phyloP scores from a whole-genome alignment of 1,140 invertebrate species.

The Eupristina koningsbergeri region DNA sequence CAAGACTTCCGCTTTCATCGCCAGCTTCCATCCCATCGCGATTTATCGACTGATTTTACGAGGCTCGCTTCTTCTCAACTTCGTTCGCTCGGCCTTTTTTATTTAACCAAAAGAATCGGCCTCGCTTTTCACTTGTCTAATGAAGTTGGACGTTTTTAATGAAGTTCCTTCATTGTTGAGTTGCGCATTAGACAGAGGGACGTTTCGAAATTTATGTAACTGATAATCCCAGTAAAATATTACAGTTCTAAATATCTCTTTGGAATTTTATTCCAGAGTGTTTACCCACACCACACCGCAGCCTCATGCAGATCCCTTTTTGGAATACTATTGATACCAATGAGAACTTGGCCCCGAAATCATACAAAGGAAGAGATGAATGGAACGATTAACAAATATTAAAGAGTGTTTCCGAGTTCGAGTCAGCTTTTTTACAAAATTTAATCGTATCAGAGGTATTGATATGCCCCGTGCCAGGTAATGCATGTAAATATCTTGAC shows the following conservation, averaged over 20 bases:
- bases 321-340: too few species aligned
- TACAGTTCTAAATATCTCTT: not conserved
- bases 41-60: constrained; percentile 37
- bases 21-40: not conserved
- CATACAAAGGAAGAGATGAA: too few species aligned
- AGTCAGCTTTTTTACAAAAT: too few species aligned
- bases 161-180: constrained; percentile 10
- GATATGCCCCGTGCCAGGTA: not conserved
- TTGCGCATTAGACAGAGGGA: not conserved
- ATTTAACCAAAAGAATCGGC: not conserved
- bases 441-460: not conserved
- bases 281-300: too few species aligned
- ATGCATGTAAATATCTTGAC: not conserved
- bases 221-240: not conserved
- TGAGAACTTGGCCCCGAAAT: too few species aligned
- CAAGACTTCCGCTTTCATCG: constrained; percentile 43
- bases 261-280: too few species aligned
- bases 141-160: constrained; percentile 30
- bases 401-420: too few species aligned
- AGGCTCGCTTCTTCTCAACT: not conserved
- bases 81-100: not conserved
- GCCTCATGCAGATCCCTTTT: too few species aligned
- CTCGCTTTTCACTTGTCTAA: constrained; percentile 29
- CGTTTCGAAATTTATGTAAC: not conserved
- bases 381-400: too few species aligned